Evolutionary conservation across 2,113 vertebrate species (phyloP), one percentile per base, ranked within the genome.

Genomic region (Panthera tigris): DNA sequence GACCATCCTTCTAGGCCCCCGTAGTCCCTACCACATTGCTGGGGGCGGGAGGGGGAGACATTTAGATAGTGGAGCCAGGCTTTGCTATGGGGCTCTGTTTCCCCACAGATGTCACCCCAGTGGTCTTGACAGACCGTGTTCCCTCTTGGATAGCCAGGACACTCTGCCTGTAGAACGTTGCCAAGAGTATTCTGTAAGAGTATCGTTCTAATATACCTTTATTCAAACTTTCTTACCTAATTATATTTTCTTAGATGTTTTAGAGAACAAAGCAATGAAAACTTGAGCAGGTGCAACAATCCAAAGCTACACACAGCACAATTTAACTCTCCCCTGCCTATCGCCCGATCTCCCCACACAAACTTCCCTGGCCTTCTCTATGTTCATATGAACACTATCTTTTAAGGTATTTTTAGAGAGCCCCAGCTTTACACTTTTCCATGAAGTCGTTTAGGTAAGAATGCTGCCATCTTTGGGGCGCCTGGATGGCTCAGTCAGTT

Each of bases 381-480:
- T 16, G 27, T 13, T 78, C 73, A 87, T 2, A 52, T 5, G 80
- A 33, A 95, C 5, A 33, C 4, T 45, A 55, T 68, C 61, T 83
- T 94, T 57, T 61, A 55, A 36, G 66, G n/a, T 63, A 55, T 27
- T 55, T 92, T 78, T 23, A 92, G 41, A 84, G 21, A 89, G n/a
- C 9, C 23, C 4, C 41, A 69, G 92, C 36, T 18, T 81, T 2
- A 79, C 16, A 87, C 18, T 69, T 95, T 95, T 74, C 52, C 55
- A 71, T 15, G 61, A 33, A 86, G 41, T 68, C 12, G 82, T 71
- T 93, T 66, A 88, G 65, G 27, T 83, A 83, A 96, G 55, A 83
- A 92, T 1, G 4, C 7, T 45, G 45, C 45, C 45, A 45, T 45
- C 45, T 45, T 45, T 45, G 45, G 45, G 45, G 45, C 7, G 1